Evolutionary conservation across 2,113 vertebrate genomes (phyloP).

Genomic region (Nannospalax galili): DNA sequence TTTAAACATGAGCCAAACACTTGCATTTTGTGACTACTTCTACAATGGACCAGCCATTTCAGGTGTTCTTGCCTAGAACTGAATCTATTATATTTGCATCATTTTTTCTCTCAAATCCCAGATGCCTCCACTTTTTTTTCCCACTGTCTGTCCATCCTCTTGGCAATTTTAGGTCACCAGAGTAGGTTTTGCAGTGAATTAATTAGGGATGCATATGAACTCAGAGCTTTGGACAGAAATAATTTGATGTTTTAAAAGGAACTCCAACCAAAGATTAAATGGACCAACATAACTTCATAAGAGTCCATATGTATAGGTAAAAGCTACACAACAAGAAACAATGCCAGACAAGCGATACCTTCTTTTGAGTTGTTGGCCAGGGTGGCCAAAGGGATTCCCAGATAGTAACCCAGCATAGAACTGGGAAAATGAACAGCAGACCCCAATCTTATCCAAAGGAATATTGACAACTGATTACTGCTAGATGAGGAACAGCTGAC

Average conservation of each 20-base stretch:
- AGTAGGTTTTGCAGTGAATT: neutral
- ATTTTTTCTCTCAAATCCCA: neutral
- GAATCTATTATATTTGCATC: neutral
- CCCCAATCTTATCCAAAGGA: no score
- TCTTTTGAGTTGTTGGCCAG: no score
- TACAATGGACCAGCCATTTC: neutral
- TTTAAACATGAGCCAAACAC: neutral
- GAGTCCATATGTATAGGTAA: no score
- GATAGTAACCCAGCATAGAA: no score
- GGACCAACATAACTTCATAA: no score
- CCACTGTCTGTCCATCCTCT: neutral
- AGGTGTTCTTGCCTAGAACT: neutral
- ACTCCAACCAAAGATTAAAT: no score
- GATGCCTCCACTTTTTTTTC: neutral
- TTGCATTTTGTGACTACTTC: neutral
- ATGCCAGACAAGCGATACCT: no score
- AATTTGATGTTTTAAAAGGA: neutral
- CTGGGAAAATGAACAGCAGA: no score
- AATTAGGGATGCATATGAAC: conserved; percentile 2
- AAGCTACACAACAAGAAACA: no score
- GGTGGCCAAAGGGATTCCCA: no score
- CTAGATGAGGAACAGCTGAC: no score
- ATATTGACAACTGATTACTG: no score
- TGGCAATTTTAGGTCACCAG: neutral
- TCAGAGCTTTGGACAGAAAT: neutral